A percentile compares a stretch with the other conserved stretches of the same genome.
phyloP scores from a whole-genome alignment of 2,797 vertebrate genomes.

The Antrozous pallidus region DNA sequence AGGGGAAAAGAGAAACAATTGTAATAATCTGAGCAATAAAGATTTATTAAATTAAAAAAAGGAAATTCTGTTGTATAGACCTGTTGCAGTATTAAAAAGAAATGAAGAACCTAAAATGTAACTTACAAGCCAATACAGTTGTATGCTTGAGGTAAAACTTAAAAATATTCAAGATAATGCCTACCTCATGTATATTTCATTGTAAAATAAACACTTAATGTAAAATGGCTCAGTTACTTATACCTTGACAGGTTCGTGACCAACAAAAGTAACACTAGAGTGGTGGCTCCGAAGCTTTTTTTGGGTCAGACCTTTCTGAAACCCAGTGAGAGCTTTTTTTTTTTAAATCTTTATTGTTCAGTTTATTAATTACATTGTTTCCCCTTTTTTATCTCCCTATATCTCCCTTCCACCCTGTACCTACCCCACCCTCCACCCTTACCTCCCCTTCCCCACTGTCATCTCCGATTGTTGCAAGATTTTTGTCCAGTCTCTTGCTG shows the following conservation, averaged over 20 bases:
- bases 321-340: neutral
- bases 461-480: too few species aligned
- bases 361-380: too few species aligned
- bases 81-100: neutral
- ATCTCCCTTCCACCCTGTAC: too few species aligned
- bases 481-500: too few species aligned
- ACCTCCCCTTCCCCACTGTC: too few species aligned
- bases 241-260: neutral
- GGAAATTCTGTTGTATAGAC: neutral
- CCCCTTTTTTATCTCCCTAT: too few species aligned
- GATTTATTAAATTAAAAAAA: too few species aligned
- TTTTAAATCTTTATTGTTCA: too few species aligned
- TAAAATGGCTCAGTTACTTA: neutral
- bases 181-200: neutral
- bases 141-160: neutral
- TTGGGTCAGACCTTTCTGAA: neutral
- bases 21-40: too few species aligned
- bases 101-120: neutral
- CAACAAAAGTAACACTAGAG: neutral
- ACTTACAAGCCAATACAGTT: neutral
- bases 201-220: neutral
- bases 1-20: too few species aligned
- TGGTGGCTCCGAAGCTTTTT: neutral
- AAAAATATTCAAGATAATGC: constrained; percentile 30
- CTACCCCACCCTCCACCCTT: too few species aligned